Conservation (phyloP, 2,797 vertebrate species). For the Sebastes dallii region DNA sequence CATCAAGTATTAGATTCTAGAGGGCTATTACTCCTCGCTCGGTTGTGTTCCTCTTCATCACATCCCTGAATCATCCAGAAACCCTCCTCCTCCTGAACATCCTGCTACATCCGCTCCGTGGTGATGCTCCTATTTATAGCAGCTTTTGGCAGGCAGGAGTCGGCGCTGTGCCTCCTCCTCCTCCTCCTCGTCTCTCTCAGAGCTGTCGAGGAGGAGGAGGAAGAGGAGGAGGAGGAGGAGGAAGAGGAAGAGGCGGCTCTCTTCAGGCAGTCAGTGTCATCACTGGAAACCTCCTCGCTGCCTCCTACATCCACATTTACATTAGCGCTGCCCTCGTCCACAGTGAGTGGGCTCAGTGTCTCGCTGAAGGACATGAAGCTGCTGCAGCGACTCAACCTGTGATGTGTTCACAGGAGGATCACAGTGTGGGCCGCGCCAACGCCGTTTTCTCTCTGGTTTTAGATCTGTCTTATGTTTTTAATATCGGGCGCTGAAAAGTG, state of each 20-base stretch:
- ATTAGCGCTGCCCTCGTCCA: background rate
- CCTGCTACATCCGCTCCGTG: constrained; percentile 41
- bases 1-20: background rate
- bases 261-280: constrained; percentile 23
- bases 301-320: constrained; percentile 15
- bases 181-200: constrained; percentile 16
- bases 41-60: constrained; percentile 27
- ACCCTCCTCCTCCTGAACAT: constrained; percentile 31
- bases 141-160: constrained; percentile 63
- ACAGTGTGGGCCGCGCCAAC: background rate
- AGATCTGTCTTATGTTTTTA: background rate
- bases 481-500: background rate
- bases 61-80: constrained; percentile 48
- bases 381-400: background rate
- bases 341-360: constrained; percentile 20
- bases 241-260: constrained; percentile 19
- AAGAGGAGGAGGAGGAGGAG: background rate
- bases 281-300: constrained; percentile 27
- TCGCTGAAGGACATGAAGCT: constrained; percentile 8
- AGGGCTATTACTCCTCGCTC: background rate
- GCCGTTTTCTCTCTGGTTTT: background rate
- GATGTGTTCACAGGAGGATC: background rate
- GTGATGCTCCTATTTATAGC: constrained; percentile 76
- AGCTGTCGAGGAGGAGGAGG: constrained; percentile 26
- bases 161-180: constrained; percentile 29